phyloP scores from a whole-genome alignment of 2,113 vertebrate species.

The Casuarius casuarius region DNA sequence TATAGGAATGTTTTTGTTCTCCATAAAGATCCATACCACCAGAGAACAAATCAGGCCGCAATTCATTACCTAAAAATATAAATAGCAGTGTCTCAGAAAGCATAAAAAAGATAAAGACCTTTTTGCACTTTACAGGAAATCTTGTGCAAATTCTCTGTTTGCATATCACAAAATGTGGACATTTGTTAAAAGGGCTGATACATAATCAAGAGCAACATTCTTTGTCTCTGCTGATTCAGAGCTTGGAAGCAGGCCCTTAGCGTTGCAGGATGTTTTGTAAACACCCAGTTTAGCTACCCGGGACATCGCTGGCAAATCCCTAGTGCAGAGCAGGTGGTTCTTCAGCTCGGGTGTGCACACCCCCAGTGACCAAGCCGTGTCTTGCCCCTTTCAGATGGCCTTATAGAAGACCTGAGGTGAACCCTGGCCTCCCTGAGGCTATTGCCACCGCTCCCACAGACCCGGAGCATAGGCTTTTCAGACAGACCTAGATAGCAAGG shows the following conservation, averaged over 20 bases:
- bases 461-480: not conserved
- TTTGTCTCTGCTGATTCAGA: not conserved
- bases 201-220: not conserved
- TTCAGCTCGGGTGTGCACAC: too few relatives aligned
- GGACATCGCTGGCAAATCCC: not conserved
- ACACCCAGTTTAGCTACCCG: not conserved
- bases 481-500: not conserved
- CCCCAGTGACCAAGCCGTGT: too few relatives aligned
- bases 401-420: not conserved
- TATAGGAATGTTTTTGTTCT: conserved; percentile 80
- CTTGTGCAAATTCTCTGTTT: not conserved
- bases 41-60: conserved; percentile 82
- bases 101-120: not conserved
- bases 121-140: not conserved
- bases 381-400: not conserved
- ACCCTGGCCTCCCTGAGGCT: not conserved
- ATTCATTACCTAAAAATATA: conserved; percentile 79
- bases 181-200: not conserved
- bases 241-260: not conserved
- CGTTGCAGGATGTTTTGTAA: not conserved
- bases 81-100: not conserved
- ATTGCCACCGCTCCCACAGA: not conserved
- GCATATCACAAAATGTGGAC: not conserved
- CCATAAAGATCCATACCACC: conserved; percentile 83
- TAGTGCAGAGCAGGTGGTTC: too few relatives aligned